Evolutionary conservation across 53 echinoderm and acorn worm genomes (phyloP), one percentile per base, ranked within the genome.

Genomic region (Stichopus horrens): DNA sequence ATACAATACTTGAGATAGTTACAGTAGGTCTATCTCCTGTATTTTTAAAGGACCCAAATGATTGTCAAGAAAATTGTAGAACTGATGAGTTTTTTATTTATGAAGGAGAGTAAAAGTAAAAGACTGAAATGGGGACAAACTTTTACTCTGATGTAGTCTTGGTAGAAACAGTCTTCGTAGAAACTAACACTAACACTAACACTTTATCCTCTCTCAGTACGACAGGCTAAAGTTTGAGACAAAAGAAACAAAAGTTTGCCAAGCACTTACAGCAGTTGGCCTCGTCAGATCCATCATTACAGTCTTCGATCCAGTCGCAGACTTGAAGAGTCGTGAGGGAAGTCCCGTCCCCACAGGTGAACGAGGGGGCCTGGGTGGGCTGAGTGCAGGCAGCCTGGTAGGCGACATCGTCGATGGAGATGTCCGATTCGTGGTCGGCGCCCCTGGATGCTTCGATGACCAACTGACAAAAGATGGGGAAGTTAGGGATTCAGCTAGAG

Each of bases 391-490:
- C 77, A 52, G 94, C 96, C 54, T 89, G 88, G 85, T 92, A 96
- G 19, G 92, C 78, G 16, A 94, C 88, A 75, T 96, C 96, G 74
- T 96, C 96, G 16, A 96, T 89, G 77, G 96, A 92, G 67, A 96
- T 92, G 90, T 96, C 96, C 14, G 93, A 94, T 0, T 86, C 55
- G 13, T 93, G 90, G 83, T 90, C 80, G 8, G 90, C 58, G 6
- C 94, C 94, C 55, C 94, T 76, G 67, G 91, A 67, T 51, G 90
- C 96, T 86, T 94, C 94, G 80, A 96, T 92, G 23, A 96, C 51
- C 14, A 92, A 65, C 92, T 92, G 67, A 59, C 83, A 37, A 37
- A 37, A 37, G 37, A 37, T 37, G 37, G 37, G 37, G 37, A 37
- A 37, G 37, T 37, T 37, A 37, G 37, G 37, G 37, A 37, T 37